Conservation (phyloP, 1,140 invertebrate genomes). For the Plodia interpunctella region DNA sequence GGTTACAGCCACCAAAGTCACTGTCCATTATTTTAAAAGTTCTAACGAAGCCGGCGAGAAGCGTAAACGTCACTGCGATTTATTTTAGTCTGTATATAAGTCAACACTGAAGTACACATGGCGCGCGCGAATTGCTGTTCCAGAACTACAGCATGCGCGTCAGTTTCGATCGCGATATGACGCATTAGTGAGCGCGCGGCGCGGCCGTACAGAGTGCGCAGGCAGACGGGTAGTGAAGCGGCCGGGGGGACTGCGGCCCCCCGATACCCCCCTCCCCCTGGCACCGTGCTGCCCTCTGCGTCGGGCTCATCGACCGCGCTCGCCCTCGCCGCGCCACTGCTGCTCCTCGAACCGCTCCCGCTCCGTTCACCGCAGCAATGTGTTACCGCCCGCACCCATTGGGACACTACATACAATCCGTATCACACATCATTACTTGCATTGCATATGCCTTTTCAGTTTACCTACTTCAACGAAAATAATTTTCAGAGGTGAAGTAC, state of each 20-base stretch:
- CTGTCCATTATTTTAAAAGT: slow-evolving; percentile 41
- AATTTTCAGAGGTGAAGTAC: too few relatives aligned
- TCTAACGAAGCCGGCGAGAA: slow-evolving; percentile 14
- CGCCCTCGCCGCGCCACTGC: slow-evolving; percentile 50
- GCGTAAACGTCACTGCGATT: slow-evolving; percentile 16
- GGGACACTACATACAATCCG: slow-evolving; percentile 15
- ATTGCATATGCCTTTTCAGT: neutral
- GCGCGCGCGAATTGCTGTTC: slow-evolving; percentile 54
- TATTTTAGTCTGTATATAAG: slow-evolving; percentile 29
- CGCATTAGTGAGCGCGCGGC: slow-evolving; percentile 74
- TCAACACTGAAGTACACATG: slow-evolving; percentile 71
- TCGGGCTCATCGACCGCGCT: slow-evolving; percentile 72
- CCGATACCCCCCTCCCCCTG: slow-evolving; percentile 35
- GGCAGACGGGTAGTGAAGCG: slow-evolving; percentile 45
- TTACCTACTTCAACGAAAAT: neutral
- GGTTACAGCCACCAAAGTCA: slow-evolving; percentile 48
- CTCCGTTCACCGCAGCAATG: slow-evolving; percentile 37
- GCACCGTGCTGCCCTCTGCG: slow-evolving; percentile 66
- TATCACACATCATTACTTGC: slow-evolving; percentile 12
- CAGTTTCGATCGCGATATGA: slow-evolving; percentile 57
- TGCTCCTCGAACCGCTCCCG: slow-evolving; percentile 45
- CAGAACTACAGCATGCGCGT: slow-evolving; percentile 41
- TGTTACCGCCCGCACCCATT: slow-evolving; percentile 27
- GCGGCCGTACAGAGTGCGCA: slow-evolving; percentile 59
- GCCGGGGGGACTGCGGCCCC: slow-evolving; percentile 30